phyloP scores from a whole-genome alignment of 2,113 vertebrate species.

The Aegypius monachus region DNA sequence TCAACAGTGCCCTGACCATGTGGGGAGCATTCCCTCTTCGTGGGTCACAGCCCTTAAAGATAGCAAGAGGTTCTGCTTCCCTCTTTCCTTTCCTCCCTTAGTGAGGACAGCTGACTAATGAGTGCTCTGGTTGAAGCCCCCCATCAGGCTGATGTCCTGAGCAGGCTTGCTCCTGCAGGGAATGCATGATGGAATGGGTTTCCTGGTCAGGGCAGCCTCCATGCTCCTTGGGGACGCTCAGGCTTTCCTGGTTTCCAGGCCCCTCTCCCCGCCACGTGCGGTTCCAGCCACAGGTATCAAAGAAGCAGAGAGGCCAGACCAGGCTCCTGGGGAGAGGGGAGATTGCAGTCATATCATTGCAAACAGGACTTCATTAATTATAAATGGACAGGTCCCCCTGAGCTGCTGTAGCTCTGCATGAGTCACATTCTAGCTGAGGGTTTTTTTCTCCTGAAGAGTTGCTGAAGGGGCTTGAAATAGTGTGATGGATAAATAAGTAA shows the following conservation, averaged over 20 bases:
- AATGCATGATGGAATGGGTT: background rate
- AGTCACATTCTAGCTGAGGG: background rate
- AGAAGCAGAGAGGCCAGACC: background rate
- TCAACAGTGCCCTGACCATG: background rate
- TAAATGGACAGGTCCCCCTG: background rate
- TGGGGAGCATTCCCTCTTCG: background rate
- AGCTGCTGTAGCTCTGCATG: background rate
- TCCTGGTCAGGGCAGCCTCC: background rate
- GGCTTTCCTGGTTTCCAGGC: background rate
- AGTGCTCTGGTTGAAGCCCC: background rate
- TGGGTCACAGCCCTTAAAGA: background rate
- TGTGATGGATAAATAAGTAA: slow-evolving; percentile 8
- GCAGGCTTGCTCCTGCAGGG: background rate
- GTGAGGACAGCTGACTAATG: background rate
- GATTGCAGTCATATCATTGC: background rate
- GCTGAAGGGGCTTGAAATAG: background rate
- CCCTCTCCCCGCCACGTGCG: rapidly evolving
- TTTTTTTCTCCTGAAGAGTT: background rate
- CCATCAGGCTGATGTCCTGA: background rate
- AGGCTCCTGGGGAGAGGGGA: background rate
- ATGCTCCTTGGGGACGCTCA: background rate
- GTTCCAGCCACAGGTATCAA: background rate
- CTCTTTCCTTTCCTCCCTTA: background rate
- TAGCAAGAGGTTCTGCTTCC: background rate
- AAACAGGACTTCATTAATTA: slow-evolving; percentile 29